phyloP scores from a whole-genome alignment of 2,888 invertebrate genomes.

The Cremastobaeus sp. region DNA sequence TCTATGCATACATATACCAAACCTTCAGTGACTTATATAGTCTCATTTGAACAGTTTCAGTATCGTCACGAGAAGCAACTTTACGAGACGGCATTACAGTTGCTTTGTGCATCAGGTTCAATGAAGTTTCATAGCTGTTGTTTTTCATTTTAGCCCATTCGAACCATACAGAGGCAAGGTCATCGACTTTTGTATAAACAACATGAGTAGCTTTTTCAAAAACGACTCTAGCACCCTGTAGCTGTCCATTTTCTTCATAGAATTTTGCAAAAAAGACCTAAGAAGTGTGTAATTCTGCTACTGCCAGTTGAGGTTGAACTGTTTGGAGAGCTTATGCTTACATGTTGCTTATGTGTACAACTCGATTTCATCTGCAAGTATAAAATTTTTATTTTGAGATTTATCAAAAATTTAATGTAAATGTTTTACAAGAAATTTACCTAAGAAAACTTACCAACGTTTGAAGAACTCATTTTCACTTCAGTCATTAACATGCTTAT shows the following conservation, averaged over 20 bases:
- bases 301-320: conserved; percentile 96
- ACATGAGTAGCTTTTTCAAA: conserved; percentile 97
- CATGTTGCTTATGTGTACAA: conserved; percentile 97
- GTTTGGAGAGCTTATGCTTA: conserved; percentile 99
- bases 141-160: conserved; percentile 99
- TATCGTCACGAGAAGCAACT: conserved; percentile 94
- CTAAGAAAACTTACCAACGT: too few relatives aligned
- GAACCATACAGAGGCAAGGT: conserved; percentile 98
- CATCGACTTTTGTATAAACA: conserved; percentile 96
- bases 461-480: too few relatives aligned
- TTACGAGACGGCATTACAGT: conserved; percentile 91
- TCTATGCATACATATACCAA: conserved; percentile 99
- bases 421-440: too few relatives aligned
- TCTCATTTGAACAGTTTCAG: conserved; percentile 95
- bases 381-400: too few relatives aligned
- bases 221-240: conserved; percentile 95
- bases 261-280: conserved; percentile 99
- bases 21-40: conserved; percentile 97
- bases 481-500: conserved; percentile 95
- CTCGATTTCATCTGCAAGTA: too few relatives aligned
- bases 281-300: conserved; percentile 94
- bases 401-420: too few relatives aligned
- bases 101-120: conserved; percentile 95
- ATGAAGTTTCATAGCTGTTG: conserved; percentile 91
- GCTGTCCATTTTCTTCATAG: conserved; percentile 95